Percentiles rank a stretch among this genome's conserved stretches.
These are phyloP conservation scores for Volucella inanis DNA, from an alignment of 2,888 invertebrate genomes.

Conservation along the genomic window DNA sequence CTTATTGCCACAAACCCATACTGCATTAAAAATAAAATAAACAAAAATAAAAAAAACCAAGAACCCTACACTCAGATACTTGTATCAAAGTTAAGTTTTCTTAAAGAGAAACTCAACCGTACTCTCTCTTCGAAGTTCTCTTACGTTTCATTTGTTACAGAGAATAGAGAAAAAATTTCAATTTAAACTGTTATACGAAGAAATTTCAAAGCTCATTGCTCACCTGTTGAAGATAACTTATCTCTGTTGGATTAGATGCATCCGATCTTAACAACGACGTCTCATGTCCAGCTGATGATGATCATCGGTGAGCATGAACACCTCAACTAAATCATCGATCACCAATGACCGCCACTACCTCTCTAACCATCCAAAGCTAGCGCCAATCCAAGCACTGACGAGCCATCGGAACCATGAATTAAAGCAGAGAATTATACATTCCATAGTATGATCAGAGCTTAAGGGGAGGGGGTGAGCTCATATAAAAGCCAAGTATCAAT, in stretches of 20 bases:
- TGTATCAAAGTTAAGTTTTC: neutral
- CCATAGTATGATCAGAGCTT: slow-evolving; percentile 24
- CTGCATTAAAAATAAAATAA: neutral
- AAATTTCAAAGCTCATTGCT: slow-evolving; percentile 18
- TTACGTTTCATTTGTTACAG: slow-evolving; percentile 22
- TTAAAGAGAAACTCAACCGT: slow-evolving; percentile 15
- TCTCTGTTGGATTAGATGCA: slow-evolving; percentile 21
- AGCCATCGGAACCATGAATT: slow-evolving; percentile 45
- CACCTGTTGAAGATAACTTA: slow-evolving; percentile 1
- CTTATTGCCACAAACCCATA: neutral
- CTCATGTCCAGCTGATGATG: slow-evolving; percentile 29
- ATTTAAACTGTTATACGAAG: slow-evolving; percentile 53
- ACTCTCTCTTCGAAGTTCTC: slow-evolving; percentile 48
- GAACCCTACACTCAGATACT: neutral
- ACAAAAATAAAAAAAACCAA: neutral
- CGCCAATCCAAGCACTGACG: slow-evolving; percentile 8
- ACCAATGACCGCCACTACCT: neutral
- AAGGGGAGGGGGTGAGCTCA: slow-evolving; percentile 76
- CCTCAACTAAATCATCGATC: slow-evolving; percentile 60
- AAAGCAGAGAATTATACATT: slow-evolving; percentile 70
- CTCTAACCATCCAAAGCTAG: neutral
- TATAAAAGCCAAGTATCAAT: slow-evolving; percentile 82
- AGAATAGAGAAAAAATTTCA: neutral
- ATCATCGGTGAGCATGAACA: slow-evolving; percentile 24
- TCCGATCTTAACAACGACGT: slow-evolving; percentile 13